Evolutionary conservation across 2,797 vertebrate species (phyloP), one percentile per base, ranked within the genome.

Genomic region (Falco naumanni): DNA sequence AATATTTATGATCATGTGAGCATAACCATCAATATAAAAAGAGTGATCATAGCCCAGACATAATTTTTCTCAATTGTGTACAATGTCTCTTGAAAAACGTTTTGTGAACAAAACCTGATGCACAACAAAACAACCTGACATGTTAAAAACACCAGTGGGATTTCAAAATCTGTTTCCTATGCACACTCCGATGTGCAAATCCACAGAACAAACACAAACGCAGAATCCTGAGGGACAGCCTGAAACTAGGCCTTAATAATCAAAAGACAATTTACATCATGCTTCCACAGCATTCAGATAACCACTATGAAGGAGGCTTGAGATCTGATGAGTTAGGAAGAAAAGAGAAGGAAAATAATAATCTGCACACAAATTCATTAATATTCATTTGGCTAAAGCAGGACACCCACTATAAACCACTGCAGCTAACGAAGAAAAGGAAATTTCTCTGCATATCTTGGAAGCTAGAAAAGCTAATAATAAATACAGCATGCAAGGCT

Each of bases 221-320:
- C 95, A 97, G 96, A 98, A 98, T 98, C 98, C 98, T 97, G 87
- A 98, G 98, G 98, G 98, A 98, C 94, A 97, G 98, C 89, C 97
- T 97, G 97, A 97, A 98, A 97, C 97, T 98, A 98, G 98, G 98
- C 98, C 98, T 98, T 98, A 98, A 98, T 98, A 98, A 98, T 98
- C 98, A 98, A 98, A 98, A 98, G 98, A 98, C 98, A 98, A 98
- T 98, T 98, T 98, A 97, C 96, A 98, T 97, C 98, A 97, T 96
- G 97, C 97, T 98, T 97, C 95, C 96, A 97, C 96, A 96, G 95
- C 95, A 17, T 97, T 97, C 98, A 97, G 96, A 98, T 96, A 98
- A 97, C 96, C 95, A 97, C 93, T 97, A 98, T 89, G 95, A 98
- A 98, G 96, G 94, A 98, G 94, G 95, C 89, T 84, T 81, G 90